These are phyloP conservation scores for Microcebus murinus DNA, from an alignment of 2,113 vertebrate species.

Conservation along the genomic window DNA sequence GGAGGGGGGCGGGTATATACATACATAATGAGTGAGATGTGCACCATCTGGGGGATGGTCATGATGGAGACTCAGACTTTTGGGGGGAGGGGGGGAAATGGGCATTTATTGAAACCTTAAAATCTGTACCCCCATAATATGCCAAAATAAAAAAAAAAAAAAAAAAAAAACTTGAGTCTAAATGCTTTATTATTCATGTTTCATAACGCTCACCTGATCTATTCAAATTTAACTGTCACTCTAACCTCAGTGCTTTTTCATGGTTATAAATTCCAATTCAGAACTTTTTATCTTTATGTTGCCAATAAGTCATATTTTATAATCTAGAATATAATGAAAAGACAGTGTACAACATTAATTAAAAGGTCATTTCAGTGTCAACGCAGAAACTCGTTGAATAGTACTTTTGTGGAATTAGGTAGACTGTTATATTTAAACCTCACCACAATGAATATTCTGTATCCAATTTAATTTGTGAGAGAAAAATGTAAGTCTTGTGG, in stretches of 20 bases:
- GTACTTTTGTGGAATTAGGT: not conserved
- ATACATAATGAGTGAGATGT: too few relatives aligned
- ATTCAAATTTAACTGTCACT: conserved; percentile 69
- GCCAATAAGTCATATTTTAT: conserved; percentile 60
- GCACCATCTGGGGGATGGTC: too few relatives aligned
- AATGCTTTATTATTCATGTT: too few relatives aligned
- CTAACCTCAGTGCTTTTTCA: conserved; percentile 66
- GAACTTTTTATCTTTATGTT: conserved; percentile 46
- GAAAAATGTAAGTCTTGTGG: conserved; percentile 45
- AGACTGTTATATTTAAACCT: not conserved
- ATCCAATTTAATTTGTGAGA: conserved; percentile 34
- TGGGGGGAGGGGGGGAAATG: too few relatives aligned
- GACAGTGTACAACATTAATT: conserved; percentile 61
- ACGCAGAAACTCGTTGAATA: conserved; percentile 23
- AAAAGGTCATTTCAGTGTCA: conserved; percentile 71
- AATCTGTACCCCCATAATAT: too few relatives aligned
- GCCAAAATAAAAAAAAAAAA: too few relatives aligned
- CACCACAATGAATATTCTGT: conserved; percentile 3
- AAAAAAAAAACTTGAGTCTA: too few relatives aligned
- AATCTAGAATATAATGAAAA: conserved; percentile 60
- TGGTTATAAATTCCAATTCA: conserved; percentile 72
- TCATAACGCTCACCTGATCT: conserved; percentile 33
- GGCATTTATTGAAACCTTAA: too few relatives aligned
- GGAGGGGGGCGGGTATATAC: too few relatives aligned
- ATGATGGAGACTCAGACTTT: too few relatives aligned